Evolutionary conservation across 2,888 invertebrate genomes (phyloP).

Genomic region (Strigamia crassipes): DNA sequence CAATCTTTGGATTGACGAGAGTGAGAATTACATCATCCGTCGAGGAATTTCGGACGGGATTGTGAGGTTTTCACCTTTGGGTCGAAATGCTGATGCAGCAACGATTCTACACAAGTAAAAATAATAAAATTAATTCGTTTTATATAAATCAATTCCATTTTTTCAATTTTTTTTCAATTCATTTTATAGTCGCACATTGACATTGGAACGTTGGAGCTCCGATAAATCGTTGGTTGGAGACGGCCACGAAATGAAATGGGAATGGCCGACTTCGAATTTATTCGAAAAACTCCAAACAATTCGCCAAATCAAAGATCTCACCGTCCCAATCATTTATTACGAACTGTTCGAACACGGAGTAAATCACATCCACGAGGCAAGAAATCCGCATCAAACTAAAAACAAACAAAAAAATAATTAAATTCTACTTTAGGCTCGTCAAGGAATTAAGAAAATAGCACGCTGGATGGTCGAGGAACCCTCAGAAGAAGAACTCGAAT

Average conservation of each 20-base stretch:
- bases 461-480: neutral
- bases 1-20: neutral
- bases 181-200: neutral
- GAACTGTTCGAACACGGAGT: neutral
- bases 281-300: neutral
- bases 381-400: neutral
- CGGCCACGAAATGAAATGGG: neutral
- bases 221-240: neutral
- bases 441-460: neutral
- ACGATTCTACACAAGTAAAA: neutral
- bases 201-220: neutral
- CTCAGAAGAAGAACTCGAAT: neutral
- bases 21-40: neutral
- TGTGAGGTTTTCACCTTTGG: neutral
- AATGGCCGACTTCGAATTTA: neutral
- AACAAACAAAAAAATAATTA: too few species aligned
- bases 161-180: neutral
- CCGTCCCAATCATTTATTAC: neutral
- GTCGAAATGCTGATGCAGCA: neutral
- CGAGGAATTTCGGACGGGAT: neutral
- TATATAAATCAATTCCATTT: too few species aligned
- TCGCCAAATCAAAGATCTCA: neutral
- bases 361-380: neutral
- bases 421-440: neutral
- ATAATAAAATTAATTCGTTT: too few species aligned